phyloP scores from a whole-genome alignment of 2,888 invertebrate genomes.

The Bibio marci region DNA sequence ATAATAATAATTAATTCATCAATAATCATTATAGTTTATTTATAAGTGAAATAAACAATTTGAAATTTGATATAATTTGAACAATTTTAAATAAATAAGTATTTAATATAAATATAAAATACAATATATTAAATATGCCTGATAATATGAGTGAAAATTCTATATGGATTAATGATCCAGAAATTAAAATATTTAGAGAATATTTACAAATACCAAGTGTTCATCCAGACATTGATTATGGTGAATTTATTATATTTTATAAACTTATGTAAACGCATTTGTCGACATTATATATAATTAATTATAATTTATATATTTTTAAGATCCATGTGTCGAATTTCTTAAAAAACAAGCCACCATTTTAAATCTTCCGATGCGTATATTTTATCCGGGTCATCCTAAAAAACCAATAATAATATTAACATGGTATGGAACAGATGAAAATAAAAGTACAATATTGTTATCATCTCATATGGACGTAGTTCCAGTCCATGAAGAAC shows the following conservation, averaged over 20 bases:
- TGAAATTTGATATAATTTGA: too few species aligned
- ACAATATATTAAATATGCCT: too few species aligned
- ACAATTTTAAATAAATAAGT: background rate
- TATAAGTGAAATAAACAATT: too few species aligned
- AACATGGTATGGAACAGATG: constrained; percentile 64
- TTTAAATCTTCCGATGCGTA: constrained; percentile 44
- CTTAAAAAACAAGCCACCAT: constrained; percentile 53
- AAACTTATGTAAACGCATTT: too few species aligned
- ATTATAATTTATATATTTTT: too few species aligned
- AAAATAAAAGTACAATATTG: constrained; percentile 51
- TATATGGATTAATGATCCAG: too few species aligned
- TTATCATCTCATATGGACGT: constrained; percentile 96
- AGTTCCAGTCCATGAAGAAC: constrained; percentile 81
- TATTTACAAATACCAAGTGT: constrained; percentile 77
- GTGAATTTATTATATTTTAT: too few species aligned
- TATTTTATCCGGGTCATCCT: constrained; percentile 41
- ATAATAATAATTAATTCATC: too few species aligned
- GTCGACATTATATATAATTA: too few species aligned
- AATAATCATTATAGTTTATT: too few species aligned
- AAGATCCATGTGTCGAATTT: constrained; percentile 47
- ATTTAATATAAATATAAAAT: too few species aligned
- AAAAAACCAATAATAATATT: constrained; percentile 67
- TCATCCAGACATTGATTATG: constrained; percentile 73
- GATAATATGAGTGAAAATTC: too few species aligned
- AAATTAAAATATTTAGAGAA: constrained; percentile 63